These are phyloP conservation scores for Neodiprion lecontei DNA, from an alignment of 1,140 invertebrate genomes.

Conservation along the genomic window DNA sequence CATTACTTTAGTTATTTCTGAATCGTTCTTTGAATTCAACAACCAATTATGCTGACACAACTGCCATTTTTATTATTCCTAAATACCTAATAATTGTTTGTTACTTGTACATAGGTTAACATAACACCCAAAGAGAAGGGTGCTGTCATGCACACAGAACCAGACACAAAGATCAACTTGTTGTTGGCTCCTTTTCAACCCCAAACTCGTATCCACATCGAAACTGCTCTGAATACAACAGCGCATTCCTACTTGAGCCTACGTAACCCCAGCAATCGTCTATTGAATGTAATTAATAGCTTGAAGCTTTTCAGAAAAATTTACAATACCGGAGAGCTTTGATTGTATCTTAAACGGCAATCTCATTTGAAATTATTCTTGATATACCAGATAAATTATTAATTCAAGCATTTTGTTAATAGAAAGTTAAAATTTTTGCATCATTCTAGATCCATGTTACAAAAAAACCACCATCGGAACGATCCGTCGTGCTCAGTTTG, in stretches of 20 bases:
- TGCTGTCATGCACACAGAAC: slow-evolving; percentile 15
- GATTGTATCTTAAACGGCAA: too few relatives aligned
- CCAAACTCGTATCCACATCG: slow-evolving; percentile 42
- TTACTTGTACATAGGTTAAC: slow-evolving; percentile 34
- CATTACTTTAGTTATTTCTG: too few relatives aligned
- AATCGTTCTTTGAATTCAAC: too few relatives aligned
- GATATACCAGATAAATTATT: not conserved
- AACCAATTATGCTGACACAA: too few relatives aligned
- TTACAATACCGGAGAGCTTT: too few relatives aligned
- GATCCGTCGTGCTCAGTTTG: slow-evolving; percentile 64
- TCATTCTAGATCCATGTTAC: slow-evolving; percentile 66
- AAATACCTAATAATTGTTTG: not conserved
- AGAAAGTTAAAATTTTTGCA: slow-evolving; percentile 12
- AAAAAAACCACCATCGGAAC: slow-evolving; percentile 64
- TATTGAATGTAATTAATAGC: slow-evolving; percentile 38
- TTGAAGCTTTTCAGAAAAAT: too few relatives aligned
- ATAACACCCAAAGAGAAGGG: slow-evolving; percentile 43
- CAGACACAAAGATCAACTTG: slow-evolving; percentile 27
- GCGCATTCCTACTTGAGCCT: slow-evolving; percentile 38
- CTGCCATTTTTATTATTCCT: too few relatives aligned
- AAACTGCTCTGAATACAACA: slow-evolving; percentile 39
- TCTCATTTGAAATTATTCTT: too few relatives aligned
- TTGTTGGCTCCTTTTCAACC: slow-evolving; percentile 54
- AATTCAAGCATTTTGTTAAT: slow-evolving; percentile 13
- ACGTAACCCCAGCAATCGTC: slow-evolving; percentile 40